A percentile compares a stretch with the other conserved stretches of the same genome.
These are phyloP conservation scores for Symphodus melops DNA, from an alignment of 2,113 vertebrate genomes.

Conservation along the genomic window DNA sequence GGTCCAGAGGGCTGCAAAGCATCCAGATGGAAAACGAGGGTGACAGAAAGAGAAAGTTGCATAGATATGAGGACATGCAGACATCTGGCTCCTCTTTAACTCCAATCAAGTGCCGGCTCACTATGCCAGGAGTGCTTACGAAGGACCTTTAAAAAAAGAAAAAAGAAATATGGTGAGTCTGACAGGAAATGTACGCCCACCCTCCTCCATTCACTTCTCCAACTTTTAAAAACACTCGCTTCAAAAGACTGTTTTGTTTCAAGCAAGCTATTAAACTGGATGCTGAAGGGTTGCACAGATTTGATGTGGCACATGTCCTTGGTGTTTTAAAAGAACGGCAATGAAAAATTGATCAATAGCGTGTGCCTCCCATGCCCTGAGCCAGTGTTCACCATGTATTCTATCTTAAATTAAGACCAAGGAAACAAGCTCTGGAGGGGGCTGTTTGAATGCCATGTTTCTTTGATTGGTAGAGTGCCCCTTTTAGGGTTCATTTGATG, in stretches of 20 bases:
- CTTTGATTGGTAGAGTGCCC: conserved; percentile 60
- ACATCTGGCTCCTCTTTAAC: conserved; percentile 65
- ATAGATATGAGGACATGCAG: conserved; percentile 41
- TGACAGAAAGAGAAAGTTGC: conserved; percentile 35
- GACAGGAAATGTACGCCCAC: conserved; percentile 69
- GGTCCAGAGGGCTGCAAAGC: conserved; percentile 26
- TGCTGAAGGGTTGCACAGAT: conserved; percentile 66
- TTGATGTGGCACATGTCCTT: conserved; percentile 82
- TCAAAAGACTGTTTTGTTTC: conserved; percentile 77
- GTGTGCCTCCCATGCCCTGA: conserved; percentile 59
- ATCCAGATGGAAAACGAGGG: conserved; percentile 38
- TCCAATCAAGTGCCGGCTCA: conserved; percentile 55
- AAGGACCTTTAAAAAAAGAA: conserved; percentile 51
- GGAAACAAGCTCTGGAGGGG: conserved; percentile 61
- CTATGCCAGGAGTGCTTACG: conserved; percentile 44
- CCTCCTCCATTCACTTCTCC: conserved; percentile 44
- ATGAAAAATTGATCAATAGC: conserved; percentile 77
- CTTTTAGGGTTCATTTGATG: conserved; percentile 56
- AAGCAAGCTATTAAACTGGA: conserved; percentile 71
- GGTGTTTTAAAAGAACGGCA: conserved; percentile 77
- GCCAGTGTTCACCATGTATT: conserved; percentile 69
- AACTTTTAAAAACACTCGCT: conserved; percentile 56
- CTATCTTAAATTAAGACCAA: conserved; percentile 76
- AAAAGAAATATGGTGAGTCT: conserved; percentile 52
- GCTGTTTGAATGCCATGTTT: conserved; percentile 61